phyloP scores from a whole-genome alignment of 2,888 invertebrate species.

The Phengaris arion region DNA sequence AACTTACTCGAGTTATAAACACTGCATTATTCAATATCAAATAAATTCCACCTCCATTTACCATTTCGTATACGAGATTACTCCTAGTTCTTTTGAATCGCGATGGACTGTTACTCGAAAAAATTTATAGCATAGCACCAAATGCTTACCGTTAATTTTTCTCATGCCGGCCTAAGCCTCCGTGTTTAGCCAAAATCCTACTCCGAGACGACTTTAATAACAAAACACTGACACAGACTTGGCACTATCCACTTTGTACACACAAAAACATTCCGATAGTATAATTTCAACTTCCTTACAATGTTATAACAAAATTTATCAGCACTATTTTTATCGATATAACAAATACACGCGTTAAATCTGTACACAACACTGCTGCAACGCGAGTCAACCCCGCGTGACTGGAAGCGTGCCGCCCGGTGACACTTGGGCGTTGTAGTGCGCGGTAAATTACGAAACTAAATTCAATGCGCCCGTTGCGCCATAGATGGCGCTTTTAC shows the following conservation, averaged over 20 bases:
- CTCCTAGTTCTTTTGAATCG: background rate
- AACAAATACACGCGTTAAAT: constrained; percentile 68
- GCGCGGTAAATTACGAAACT: constrained; percentile 50
- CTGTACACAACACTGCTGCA: constrained; percentile 66
- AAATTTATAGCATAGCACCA: background rate
- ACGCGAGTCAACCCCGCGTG: constrained; percentile 78
- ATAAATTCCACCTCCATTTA: constrained; percentile 43
- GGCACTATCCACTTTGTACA: constrained; percentile 56
- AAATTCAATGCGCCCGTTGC: constrained; percentile 36
- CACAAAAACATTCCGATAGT: constrained; percentile 45
- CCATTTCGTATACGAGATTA: constrained; percentile 18
- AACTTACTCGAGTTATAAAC: constrained; percentile 38
- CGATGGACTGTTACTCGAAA: background rate
- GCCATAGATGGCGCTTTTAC: constrained; percentile 57
- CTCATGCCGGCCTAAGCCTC: constrained; percentile 73
- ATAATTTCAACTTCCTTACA: constrained; percentile 45
- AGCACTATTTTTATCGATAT: constrained; percentile 60
- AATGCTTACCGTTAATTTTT: constrained; percentile 73
- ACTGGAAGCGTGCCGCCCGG: constrained; percentile 73
- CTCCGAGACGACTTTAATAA: constrained; percentile 63
- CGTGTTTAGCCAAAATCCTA: constrained; percentile 73
- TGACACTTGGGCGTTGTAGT: constrained; percentile 67
- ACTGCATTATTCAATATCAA: constrained; percentile 39
- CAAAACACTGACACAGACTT: constrained; percentile 68
- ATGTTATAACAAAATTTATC: constrained; percentile 44